Evolutionary conservation across 2,113 vertebrate genomes (phyloP).

Genomic region (Corythornis madagascariensis): DNA sequence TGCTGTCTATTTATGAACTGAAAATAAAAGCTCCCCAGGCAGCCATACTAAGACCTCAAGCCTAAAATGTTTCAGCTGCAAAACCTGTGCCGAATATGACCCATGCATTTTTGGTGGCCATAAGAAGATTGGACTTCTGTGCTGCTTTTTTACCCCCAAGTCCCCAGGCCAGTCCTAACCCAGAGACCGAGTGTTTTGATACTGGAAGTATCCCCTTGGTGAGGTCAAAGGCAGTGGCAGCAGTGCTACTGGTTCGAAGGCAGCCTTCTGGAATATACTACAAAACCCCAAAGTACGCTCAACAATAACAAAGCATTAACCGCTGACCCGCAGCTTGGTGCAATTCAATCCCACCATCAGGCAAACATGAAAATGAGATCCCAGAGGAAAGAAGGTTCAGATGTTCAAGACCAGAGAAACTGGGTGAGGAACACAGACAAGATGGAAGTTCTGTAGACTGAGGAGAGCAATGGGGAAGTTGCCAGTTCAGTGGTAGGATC

Average conservation of each 20-base stretch:
- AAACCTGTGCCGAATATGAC: conserved; percentile 26
- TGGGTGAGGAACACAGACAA: conserved; percentile 2
- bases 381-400: conserved; percentile 62
- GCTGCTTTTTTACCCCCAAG: not conserved
- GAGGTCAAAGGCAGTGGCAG: conserved; percentile 61
- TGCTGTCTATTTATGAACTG: conserved; percentile 67
- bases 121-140: not conserved
- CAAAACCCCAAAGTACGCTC: conserved; percentile 61
- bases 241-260: conserved; percentile 38
- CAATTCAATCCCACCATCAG: conserved; percentile 74
- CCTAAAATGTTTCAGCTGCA: conserved; percentile 44
- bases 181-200: conserved; percentile 49
- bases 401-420: conserved; percentile 12
- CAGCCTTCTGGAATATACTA: conserved; percentile 56
- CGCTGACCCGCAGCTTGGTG: conserved; percentile 61
- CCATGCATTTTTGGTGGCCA: not conserved
- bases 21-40: conserved; percentile 63
- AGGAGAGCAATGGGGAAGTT: not conserved
- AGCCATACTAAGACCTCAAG: conserved; percentile 40
- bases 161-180: conserved; percentile 26
- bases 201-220: conserved; percentile 31
- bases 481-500: not conserved
- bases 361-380: conserved; percentile 73
- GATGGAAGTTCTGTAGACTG: conserved; percentile 4
- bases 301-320: conserved; percentile 78